These are phyloP conservation scores for Cyclophora punctaria DNA, from an alignment of 2,888 invertebrate species.

Conservation along the genomic window DNA sequence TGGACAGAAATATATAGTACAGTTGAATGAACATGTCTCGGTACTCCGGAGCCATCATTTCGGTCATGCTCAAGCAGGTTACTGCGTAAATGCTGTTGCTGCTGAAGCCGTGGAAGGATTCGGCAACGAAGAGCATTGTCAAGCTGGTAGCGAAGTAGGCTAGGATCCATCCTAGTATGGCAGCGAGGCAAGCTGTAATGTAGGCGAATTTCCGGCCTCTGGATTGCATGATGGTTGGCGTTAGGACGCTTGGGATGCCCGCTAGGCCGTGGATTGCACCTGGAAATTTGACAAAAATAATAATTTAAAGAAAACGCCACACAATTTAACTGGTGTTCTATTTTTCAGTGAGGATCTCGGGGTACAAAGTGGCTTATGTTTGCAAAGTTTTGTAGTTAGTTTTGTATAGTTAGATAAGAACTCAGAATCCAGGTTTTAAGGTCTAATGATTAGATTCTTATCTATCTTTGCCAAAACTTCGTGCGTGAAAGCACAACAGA, in stretches of 20 bases:
- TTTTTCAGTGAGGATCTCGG: too few species aligned
- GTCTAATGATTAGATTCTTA: too few species aligned
- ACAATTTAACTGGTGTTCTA: neutral
- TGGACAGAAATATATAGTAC: conserved; percentile 2
- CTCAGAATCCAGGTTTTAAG: too few species aligned
- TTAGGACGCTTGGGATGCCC: conserved; percentile 19
- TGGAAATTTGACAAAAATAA: conserved; percentile 5
- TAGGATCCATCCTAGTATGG: conserved; percentile 16
- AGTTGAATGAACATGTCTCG: conserved; percentile 10
- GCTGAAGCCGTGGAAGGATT: conserved; percentile 20
- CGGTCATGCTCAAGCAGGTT: conserved; percentile 14
- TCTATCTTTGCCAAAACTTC: too few species aligned
- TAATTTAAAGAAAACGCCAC: neutral
- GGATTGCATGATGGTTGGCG: conserved; percentile 22
- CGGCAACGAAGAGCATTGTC: conserved; percentile 9
- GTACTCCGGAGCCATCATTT: conserved; percentile 19
- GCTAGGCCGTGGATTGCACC: conserved; percentile 23
- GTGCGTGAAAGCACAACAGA: too few species aligned
- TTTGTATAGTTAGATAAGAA: too few species aligned
- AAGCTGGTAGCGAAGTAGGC: conserved; percentile 8
- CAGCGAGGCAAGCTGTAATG: conserved; percentile 13
- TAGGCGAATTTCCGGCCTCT: conserved; percentile 19
- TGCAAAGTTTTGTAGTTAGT: too few species aligned
- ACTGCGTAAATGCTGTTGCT: conserved; percentile 13
- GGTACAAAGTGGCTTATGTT: too few species aligned